Percentiles rank a stretch among this genome's conserved stretches.
phyloP scores from a whole-genome alignment of 2,797 vertebrate species.

The Orestias chungarensis region DNA sequence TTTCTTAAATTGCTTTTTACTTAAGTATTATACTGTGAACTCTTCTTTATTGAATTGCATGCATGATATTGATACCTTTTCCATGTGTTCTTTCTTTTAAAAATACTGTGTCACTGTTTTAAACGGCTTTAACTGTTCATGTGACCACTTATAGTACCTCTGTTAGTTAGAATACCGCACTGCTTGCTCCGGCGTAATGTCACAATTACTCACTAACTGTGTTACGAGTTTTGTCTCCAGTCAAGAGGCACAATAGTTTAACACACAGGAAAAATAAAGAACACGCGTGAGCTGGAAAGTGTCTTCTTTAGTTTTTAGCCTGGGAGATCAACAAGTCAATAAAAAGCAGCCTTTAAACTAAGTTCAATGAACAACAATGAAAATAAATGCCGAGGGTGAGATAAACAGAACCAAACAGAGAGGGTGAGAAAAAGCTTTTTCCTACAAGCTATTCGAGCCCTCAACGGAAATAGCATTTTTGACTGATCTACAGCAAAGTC shows the following conservation, averaged over 20 bases:
- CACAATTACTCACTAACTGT: background rate
- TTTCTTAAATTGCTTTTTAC: background rate
- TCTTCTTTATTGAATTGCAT: background rate
- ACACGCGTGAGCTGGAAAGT: constrained; percentile 3
- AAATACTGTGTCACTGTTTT: background rate
- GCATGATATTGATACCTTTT: background rate
- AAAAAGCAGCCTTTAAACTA: background rate
- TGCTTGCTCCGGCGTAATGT: background rate
- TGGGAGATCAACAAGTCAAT: background rate
- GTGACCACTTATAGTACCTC: background rate
- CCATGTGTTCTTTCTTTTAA: background rate
- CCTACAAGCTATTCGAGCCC: too few relatives aligned
- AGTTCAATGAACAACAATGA: background rate
- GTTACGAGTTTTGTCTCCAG: background rate
- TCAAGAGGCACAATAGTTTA: background rate
- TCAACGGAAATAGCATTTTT: too few relatives aligned
- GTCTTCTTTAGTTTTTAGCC: background rate
- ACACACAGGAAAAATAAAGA: background rate
- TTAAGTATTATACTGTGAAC: too few relatives aligned
- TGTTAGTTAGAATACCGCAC: background rate
- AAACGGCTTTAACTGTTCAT: background rate
- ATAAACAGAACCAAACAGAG: too few relatives aligned
- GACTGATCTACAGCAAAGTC: too few relatives aligned
- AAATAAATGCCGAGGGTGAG: background rate
- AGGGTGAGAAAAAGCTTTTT: too few relatives aligned